phyloP scores from a whole-genome alignment of 2,797 vertebrate species.

The Pyrocephalus nanus region DNA sequence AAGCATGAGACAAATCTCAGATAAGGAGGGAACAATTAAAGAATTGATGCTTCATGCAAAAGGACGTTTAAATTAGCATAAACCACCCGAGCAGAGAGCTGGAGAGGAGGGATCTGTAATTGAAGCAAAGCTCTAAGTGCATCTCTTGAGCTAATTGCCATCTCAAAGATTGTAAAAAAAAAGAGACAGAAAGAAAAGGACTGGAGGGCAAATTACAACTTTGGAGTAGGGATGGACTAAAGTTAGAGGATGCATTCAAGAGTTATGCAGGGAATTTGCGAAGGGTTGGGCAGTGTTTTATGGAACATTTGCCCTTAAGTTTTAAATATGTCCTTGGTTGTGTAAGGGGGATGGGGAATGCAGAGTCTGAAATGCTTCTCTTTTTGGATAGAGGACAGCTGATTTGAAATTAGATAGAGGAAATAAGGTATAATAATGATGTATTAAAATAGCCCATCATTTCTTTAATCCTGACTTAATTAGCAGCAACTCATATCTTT shows the following conservation, averaged over 20 bases:
- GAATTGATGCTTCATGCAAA: conserved; percentile 50
- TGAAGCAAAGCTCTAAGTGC: conserved; percentile 41
- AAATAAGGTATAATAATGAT: background rate
- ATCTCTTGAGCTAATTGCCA: conserved; percentile 62
- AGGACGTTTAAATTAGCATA: conserved; percentile 24
- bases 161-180: conserved; percentile 33
- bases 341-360: background rate
- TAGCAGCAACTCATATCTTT: background rate
- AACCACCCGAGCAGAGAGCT: background rate
- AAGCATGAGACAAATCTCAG: conserved; percentile 28
- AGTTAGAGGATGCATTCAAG: conserved; percentile 17
- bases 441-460: background rate
- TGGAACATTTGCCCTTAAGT: conserved; percentile 70
- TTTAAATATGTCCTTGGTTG: conserved; percentile 58
- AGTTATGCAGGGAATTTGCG: conserved; percentile 68
- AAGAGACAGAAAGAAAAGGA: background rate
- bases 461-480: background rate
- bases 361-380: background rate
- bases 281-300: conserved; percentile 55
- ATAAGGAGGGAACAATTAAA: conserved; percentile 46
- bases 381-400: background rate
- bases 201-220: conserved; percentile 52
- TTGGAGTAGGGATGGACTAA: conserved; percentile 32
- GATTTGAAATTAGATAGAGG: background rate
- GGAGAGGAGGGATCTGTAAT: conserved; percentile 53